Evolutionary conservation across 2,113 vertebrate genomes (phyloP), one percentile per base, ranked within the genome.

Genomic region (Nanorana parkeri): DNA sequence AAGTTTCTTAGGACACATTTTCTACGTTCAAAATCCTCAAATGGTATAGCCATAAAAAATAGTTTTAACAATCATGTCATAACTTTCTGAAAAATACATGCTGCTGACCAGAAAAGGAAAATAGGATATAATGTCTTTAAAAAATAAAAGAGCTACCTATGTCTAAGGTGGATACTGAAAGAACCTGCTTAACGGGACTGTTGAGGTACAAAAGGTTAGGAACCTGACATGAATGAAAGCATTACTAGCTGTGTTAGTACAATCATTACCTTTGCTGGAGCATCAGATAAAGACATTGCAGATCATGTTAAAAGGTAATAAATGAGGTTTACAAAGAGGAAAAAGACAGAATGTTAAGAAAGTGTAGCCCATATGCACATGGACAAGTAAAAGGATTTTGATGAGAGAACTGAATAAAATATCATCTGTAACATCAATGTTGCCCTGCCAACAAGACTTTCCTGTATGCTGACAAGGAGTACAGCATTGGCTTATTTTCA

Each of bases 121-220:
- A 11, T 15, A 13, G 41, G 13, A 10, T 13, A 47, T 1, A 47
- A 47, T 47, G 13, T 36, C 29, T 10, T 41, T 41, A 41, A 41
- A 41, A 41, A 41, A 6, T 1, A 41, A 64, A 15, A 21, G 20
- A 3, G 3, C 24, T 64, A 20, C n/a, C n/a, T n/a, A n/a, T 26
- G 21, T 64, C 61, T 26, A 64, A 21, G 26, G 26, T 16, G 54
- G 54, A n/a, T 41, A 60, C 54, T 26, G 36, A 32, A 17, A 78
- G 54, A 71, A 60, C 61, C 26, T 47, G 55, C 13, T n/a, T 58
- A 58, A 28, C 47, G 56, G 56, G 58, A 58, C 55, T 69, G 54
- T 20, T 68, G 55, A 63, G 78, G 32, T 41, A 80, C 66, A 69
- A 69, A 80, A 63, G 78, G 78, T 71, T 68, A 80, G 5, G 17